phyloP scores from a whole-genome alignment of 2,797 vertebrate genomes.

The Nyctibius grandis region DNA sequence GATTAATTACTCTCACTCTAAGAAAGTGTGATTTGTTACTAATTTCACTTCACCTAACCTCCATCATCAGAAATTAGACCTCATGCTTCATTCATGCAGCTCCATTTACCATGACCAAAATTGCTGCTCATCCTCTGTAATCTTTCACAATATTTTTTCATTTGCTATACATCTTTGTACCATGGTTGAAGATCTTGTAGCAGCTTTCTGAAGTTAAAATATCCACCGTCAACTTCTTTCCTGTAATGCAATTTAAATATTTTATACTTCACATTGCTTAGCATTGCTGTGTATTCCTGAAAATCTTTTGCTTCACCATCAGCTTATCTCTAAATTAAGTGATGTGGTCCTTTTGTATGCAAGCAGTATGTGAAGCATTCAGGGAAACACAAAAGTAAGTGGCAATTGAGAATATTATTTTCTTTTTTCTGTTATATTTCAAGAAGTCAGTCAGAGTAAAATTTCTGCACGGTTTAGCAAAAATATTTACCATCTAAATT shows the following conservation, averaged over 20 bases:
- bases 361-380: background rate
- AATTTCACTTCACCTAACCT: background rate
- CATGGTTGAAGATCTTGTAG: background rate
- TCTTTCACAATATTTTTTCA: background rate
- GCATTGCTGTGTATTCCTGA: background rate
- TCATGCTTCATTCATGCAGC: background rate
- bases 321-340: background rate
- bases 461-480: background rate
- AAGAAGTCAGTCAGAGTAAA: background rate
- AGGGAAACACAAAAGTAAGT: background rate
- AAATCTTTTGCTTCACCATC: background rate
- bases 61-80: background rate
- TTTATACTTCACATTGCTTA: background rate
- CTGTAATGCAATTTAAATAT: background rate
- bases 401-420: background rate
- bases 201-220: background rate
- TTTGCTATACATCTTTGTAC: background rate
- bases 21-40: constrained; percentile 15
- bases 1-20: constrained; percentile 15
- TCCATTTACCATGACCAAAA: background rate
- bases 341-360: background rate
- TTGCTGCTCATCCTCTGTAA: background rate
- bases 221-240: background rate
- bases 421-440: background rate
- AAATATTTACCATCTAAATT: background rate